A percentile compares a stretch with the other conserved stretches of the same genome.
Evolutionary conservation across 2,113 vertebrate species (phyloP).

Genomic region (Nycticorax nycticorax): DNA sequence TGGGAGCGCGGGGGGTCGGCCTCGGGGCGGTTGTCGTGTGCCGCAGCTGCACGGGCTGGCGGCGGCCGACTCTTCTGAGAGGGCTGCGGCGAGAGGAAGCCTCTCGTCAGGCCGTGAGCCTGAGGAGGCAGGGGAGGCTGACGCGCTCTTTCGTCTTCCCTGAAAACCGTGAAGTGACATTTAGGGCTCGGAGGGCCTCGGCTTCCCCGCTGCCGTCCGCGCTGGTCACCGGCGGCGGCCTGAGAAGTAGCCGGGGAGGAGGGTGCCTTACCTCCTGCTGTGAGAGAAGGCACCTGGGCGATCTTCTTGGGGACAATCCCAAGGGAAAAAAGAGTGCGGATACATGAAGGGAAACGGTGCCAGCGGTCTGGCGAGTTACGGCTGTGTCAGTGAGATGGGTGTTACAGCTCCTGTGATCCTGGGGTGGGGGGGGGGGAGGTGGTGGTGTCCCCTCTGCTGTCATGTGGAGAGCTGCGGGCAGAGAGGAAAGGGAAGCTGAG

Average conservation of each 20-base stretch:
- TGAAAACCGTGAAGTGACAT: not conserved
- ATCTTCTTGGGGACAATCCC: accelerated
- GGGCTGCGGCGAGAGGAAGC: accelerated
- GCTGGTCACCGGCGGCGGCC: not conserved
- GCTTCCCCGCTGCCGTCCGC: not conserved
- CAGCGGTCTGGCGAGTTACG: not conserved
- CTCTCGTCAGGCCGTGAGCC: accelerated
- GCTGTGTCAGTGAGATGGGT: not conserved
- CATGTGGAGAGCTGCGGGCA: not conserved
- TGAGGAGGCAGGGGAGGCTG: accelerated
- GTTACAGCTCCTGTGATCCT: too few relatives aligned
- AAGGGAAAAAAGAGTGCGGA: not conserved
- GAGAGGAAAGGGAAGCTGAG: too few relatives aligned
- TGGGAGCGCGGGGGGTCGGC: not conserved
- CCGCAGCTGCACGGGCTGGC: not conserved
- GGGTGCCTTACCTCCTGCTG: too few relatives aligned
- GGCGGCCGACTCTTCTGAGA: not conserved
- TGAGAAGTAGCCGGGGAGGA: not conserved
- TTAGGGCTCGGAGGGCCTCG: too few relatives aligned
- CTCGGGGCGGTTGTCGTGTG: not conserved
- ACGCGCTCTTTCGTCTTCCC: accelerated
- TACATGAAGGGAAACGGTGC: accelerated
- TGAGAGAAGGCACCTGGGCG: accelerated
- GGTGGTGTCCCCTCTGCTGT: not conserved
- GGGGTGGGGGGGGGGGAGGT: too few relatives aligned